phyloP scores from a whole-genome alignment of 2,113 vertebrate species.

The Platycercus adscitus region DNA sequence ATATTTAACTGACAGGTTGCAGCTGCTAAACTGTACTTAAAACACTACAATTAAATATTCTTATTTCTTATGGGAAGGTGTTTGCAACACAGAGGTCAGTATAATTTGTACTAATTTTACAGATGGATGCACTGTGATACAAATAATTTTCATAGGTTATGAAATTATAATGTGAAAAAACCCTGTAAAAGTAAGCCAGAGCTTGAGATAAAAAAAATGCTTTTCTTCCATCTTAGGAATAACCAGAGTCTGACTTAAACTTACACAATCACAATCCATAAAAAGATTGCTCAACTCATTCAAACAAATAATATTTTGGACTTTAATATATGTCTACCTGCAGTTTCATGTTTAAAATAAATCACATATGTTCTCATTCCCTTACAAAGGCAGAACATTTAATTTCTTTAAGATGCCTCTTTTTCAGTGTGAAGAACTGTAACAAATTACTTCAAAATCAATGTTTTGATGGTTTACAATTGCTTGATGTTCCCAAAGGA shows the following conservation, averaged over 20 bases:
- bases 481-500: neutral
- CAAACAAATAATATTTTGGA: neutral
- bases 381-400: neutral
- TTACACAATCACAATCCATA: neutral
- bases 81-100: neutral
- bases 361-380: neutral
- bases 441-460: neutral
- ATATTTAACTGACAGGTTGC: neutral
- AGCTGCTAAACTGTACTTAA: neutral
- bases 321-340: neutral
- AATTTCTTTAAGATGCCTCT: neutral
- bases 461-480: neutral
- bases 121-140: neutral
- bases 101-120: neutral
- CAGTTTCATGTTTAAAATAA: neutral
- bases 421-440: neutral
- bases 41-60: neutral
- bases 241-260: neutral
- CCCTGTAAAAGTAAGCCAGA: neutral
- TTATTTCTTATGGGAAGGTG: neutral
- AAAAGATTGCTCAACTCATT: neutral
- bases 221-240: neutral
- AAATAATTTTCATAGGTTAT: neutral
- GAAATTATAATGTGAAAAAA: neutral
- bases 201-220: neutral